Base-by-base conservation (phyloP, 2,888 invertebrate genomes). In the Cheilosia urbana region DNA sequence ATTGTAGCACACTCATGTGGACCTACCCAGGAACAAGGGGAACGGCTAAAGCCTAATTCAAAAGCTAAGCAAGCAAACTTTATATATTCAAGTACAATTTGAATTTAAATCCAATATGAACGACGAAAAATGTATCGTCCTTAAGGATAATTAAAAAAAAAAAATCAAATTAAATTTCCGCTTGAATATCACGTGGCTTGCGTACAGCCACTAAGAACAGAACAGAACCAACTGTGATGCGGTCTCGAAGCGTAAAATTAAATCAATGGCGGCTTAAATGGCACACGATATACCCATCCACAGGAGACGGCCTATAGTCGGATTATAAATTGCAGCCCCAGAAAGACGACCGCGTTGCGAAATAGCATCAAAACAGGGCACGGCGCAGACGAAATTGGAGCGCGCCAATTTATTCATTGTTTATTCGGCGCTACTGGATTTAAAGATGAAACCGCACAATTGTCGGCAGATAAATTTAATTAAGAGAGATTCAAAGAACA, bases 61-160 rank as follows among this genome's bases (percentile, higher is more conserved):
- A 60, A 71, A 58, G 24, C 53, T 65, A 71, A 76, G 17, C 71
- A 71, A 58, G 13, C 37, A 37, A 13, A 13, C 11, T 27, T 6
- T 27, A 6, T 34, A 11, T 11, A 34, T 9, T 34, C 9, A 9
- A 9, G 34, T 11, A 34, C 45, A 9, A 47, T 19, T 17, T 47
- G 17, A 19, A n/a, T 19, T n/a, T 47, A n/a, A 47, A 17, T 17
- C 45, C 45, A 45, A 45, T 45, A 7, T 6, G 7, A 17, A 7
- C n/a, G 7, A 17, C 2, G 4, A n/a, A 17, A 17, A n/a, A 65
- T 34, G 24, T 34, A 21, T 27, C 60, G 49, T 49, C 62, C 62
- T 78, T 69, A 73, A 73, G 57, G 63, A 62, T 63, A 63, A 83
- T 73, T 72, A 68, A 62, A 68, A 55, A 37, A 65, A 76, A 30